Percentiles rank a stretch among this genome's conserved stretches.
Evolutionary conservation across 35 echinoderm and acorn worm genomes (phyloP).

Genomic region (Ophiothrix spiculata): DNA sequence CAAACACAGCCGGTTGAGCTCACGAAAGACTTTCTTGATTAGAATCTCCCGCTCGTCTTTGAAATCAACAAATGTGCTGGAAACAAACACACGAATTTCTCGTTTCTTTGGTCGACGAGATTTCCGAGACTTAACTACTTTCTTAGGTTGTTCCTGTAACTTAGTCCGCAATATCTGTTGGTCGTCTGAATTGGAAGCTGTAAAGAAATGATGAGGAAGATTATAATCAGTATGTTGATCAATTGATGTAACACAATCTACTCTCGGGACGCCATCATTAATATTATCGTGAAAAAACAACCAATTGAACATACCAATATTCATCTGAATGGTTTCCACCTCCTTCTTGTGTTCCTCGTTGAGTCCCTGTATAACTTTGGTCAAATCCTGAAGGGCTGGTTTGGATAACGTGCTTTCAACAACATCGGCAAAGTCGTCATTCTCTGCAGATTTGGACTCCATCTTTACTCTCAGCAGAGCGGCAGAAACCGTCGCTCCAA

Average conservation of each 20-base stretch:
- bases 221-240: no score
- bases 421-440: constrained; percentile 56
- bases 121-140: neutral
- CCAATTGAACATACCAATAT: constrained; percentile 17
- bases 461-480: constrained; percentile 71
- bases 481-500: constrained; percentile 47
- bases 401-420: neutral
- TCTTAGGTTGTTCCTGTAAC: no score
- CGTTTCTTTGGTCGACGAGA: constrained; percentile 58
- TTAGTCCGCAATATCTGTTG: no score
- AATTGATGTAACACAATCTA: no score
- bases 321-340: constrained; percentile 26
- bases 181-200: no score
- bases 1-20: constrained; percentile 77
- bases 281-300: neutral
- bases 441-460: constrained; percentile 39
- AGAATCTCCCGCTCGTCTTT: constrained; percentile 72
- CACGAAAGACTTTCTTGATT: constrained; percentile 88
- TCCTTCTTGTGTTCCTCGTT: constrained; percentile 26
- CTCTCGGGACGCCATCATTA: neutral
- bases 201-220: no score
- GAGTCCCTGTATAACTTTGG: constrained; percentile 24
- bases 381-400: neutral
- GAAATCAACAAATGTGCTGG: constrained; percentile 88
- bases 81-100: constrained; percentile 86